phyloP scores from a whole-genome alignment of 1,140 invertebrate genomes.

The Aphaenogaster floridana region DNA sequence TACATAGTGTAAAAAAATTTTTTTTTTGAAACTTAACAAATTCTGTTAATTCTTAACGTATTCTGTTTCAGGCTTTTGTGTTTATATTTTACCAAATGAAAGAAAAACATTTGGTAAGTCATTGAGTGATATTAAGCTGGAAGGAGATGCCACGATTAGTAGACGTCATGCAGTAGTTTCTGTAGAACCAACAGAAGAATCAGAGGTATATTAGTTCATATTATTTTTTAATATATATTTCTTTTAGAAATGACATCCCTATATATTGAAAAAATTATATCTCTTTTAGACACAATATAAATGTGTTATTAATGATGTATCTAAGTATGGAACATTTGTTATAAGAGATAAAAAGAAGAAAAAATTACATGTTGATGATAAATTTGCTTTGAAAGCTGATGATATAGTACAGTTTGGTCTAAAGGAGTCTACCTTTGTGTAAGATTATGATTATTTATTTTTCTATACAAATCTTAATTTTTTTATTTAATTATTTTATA shows the following conservation, averaged over 20 bases:
- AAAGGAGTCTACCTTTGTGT: not conserved
- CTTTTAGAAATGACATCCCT: not conserved
- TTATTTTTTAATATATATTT: not conserved
- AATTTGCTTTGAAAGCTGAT: constrained; percentile 25
- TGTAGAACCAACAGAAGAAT: not conserved
- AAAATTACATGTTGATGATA: not conserved
- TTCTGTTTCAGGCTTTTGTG: not conserved
- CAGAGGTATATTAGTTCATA: constrained; percentile 3
- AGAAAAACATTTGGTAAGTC: constrained; percentile 23
- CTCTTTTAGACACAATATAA: constrained; percentile 24
- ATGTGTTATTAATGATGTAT: constrained; percentile 23
- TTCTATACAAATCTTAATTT: not conserved
- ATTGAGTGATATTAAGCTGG: constrained; percentile 7
- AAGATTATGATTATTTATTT: not conserved
- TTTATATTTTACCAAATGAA: constrained; percentile 37
- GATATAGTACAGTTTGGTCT: constrained; percentile 36
- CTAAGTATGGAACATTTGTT: constrained; percentile 38
- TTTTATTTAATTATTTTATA: not conserved
- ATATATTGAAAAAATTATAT: not conserved
- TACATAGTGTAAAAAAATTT: not conserved
- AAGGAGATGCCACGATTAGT: not conserved
- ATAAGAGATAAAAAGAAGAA: not conserved
- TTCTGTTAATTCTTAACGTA: no score
- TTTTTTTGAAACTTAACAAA: not conserved
- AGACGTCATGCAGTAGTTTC: constrained; percentile 23